A percentile compares a stretch with the other conserved stretches of the same genome.
Evolutionary conservation across 2,888 invertebrate species (phyloP).

Genomic region (Orthosia gothica): DNA sequence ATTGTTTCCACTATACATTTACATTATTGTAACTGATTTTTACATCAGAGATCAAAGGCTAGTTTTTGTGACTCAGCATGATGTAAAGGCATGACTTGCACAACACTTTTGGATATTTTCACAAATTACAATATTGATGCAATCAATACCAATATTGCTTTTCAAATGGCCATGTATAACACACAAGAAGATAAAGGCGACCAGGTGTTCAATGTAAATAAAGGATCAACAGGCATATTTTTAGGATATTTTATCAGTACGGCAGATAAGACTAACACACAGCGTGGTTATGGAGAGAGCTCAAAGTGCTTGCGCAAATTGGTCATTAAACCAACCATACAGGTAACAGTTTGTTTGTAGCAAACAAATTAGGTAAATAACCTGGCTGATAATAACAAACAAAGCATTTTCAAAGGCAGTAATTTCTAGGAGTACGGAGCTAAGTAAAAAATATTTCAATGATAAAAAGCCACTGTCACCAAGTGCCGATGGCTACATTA

Average conservation of each 20-base stretch:
- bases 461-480: too few species aligned
- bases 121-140: constrained; percentile 17
- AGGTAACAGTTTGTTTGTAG: background rate
- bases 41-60: background rate
- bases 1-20: background rate
- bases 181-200: background rate
- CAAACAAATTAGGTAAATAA: background rate
- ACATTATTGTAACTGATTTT: background rate
- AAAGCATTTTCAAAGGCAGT: too few species aligned
- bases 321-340: background rate
- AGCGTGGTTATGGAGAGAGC: background rate
- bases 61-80: constrained; percentile 9
- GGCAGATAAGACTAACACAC: background rate
- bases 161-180: background rate
- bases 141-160: constrained; percentile 24
- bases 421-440: too few species aligned
- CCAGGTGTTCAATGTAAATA: constrained; percentile 6
- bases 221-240: background rate
- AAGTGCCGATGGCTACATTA: too few species aligned
- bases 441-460: too few species aligned
- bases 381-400: background rate
- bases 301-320: too few species aligned
- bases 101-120: constrained; percentile 20
- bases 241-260: constrained; percentile 15
- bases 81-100: constrained; percentile 18